Base-by-base conservation (phyloP, 2,113 vertebrate genomes). In the Gopherus flavomarginatus region DNA sequence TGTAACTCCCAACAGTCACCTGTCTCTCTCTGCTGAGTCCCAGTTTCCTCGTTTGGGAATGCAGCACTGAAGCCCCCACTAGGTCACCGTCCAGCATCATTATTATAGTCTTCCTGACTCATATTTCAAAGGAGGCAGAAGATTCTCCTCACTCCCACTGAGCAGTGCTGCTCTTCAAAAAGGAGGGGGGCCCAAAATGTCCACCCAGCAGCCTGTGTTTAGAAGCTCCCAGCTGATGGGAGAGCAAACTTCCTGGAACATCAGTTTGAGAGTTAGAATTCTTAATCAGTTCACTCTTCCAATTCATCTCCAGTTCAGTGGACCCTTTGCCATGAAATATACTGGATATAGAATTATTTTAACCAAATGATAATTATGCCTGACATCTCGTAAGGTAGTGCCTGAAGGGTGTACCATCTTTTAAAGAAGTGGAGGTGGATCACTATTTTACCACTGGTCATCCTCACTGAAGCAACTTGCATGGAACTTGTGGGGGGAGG, bases 141-240 rank as follows among this genome's bases (percentile, higher is more conserved):
- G 5, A 2, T 4, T 53, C 8, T 89, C 62, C 44, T 53, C 50
- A 89, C 1, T 5, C 50, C 35, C 12, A 8, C 56, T 29, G 7
- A 90, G 88, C 47, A 0, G 0, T 27, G 75, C 24, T 17, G 12
- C 11, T 56, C 83, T 38, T 72, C 65, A 38, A n/a, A 21, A 9
- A 75, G 27, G 57, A 94, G 79, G 8, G 1, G 90, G 24, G 21
- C 77, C 54, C 95, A n/a, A 5, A 13, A 42, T 50, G 3, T 38
- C 47, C 94, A 65, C 12, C 3, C 6, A 27, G 87, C 47, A 88
- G 24, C 22, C 42, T 89, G 10, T 35, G 16, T 29, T 8, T 81
- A 5, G 31, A 83, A 13, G 3, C n/a, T 78, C 3, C 27, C 8
- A 56, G 59, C 29, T 4, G 0, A 35, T 90, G 38, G 27, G 57